These are phyloP conservation scores for Podarcis siculus DNA, from an alignment of 2,797 vertebrate genomes.

Conservation along the genomic window DNA sequence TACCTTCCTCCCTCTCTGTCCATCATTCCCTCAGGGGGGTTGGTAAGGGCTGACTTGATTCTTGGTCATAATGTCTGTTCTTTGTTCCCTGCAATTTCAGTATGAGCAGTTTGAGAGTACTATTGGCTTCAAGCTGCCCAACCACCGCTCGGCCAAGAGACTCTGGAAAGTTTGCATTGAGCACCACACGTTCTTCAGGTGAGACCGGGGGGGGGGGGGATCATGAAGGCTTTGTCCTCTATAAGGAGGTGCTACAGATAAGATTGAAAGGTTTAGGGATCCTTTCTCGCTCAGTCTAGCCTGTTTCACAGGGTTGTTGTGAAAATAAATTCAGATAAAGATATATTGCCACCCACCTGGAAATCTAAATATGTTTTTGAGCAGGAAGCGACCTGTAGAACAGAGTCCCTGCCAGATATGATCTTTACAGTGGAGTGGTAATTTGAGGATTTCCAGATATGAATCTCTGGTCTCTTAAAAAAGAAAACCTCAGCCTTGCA, in stretches of 20 bases:
- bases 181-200: slow-evolving; percentile 99
- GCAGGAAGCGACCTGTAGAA: neutral
- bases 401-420: neutral
- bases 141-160: slow-evolving; percentile 96
- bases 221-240: neutral
- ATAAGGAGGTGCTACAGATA: neutral
- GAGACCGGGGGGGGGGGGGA: slow-evolving; percentile 51
- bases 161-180: slow-evolving; percentile 99
- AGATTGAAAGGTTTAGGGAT: neutral
- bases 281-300: neutral
- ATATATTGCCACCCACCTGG: neutral
- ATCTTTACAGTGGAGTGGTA: neutral
- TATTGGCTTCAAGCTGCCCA: slow-evolving; percentile 96
- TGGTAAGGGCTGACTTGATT: neutral
- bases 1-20: neutral
- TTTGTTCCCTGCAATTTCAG: slow-evolving; percentile 64
- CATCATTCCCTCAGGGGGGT: neutral
- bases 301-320: neutral
- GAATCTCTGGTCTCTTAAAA: no score
- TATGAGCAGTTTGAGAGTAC: slow-evolving; percentile 92
- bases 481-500: neutral
- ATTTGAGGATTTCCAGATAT: neutral
- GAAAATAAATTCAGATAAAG: neutral
- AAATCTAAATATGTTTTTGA: neutral
- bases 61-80: neutral